Percentiles rank a stretch among this genome's conserved stretches.
Evolutionary conservation across 2,888 invertebrate species (phyloP).

Genomic region (Apotomis capreana): DNA sequence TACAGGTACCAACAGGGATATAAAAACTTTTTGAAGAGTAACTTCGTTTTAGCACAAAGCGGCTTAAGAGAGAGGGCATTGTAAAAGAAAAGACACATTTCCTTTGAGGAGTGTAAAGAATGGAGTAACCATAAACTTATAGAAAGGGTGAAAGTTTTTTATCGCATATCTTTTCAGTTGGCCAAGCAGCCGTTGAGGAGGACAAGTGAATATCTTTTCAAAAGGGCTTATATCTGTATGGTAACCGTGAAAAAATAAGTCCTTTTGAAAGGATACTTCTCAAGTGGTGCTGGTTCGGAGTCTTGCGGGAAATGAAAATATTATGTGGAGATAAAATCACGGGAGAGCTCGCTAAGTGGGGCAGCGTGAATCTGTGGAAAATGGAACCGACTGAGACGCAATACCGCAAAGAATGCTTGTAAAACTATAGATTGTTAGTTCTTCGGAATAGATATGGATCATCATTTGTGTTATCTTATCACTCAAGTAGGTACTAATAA

Average conservation of each 20-base stretch:
- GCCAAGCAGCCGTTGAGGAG: constrained; percentile 42
- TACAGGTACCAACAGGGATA: constrained; percentile 29
- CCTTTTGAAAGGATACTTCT: too few relatives aligned
- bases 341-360: constrained; percentile 18
- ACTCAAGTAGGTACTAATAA: too few relatives aligned
- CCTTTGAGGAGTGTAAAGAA: constrained; percentile 41
- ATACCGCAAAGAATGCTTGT: background rate
- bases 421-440: too few relatives aligned
- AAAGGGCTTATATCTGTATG: too few relatives aligned
- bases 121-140: constrained; percentile 43
- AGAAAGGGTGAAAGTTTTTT: constrained; percentile 38
- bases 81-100: constrained; percentile 25
- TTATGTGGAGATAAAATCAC: constrained; percentile 37
- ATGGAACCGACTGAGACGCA: background rate
- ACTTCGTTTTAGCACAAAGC: constrained; percentile 33
- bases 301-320: constrained; percentile 43
- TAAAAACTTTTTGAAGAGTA: constrained; percentile 31
- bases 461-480: too few relatives aligned
- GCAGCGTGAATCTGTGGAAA: constrained; percentile 11
- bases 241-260: too few relatives aligned
- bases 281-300: constrained; percentile 36
- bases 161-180: constrained; percentile 43
- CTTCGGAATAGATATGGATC: too few relatives aligned
- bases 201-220: background rate
- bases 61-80: constrained; percentile 26